phyloP scores from a whole-genome alignment of 2,797 vertebrate species.

The Gallinago stenura region DNA sequence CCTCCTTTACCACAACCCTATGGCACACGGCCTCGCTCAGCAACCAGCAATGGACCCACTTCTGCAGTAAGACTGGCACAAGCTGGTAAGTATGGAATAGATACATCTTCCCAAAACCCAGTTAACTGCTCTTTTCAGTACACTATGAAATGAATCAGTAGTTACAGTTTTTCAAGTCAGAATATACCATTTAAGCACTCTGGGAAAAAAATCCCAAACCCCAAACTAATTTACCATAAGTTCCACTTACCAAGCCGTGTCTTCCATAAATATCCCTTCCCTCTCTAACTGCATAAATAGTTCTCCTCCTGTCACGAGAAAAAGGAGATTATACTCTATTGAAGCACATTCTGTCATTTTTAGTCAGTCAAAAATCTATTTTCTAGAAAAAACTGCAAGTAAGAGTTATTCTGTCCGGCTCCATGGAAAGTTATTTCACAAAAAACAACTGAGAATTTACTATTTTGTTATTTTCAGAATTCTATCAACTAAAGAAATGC shows the following conservation, averaged over 20 bases:
- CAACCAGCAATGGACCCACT: not conserved
- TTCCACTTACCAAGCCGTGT: slow-evolving; percentile 94
- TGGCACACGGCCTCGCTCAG: not conserved
- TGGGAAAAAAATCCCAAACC: not conserved
- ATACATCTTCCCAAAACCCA: not conserved
- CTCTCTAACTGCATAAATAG: slow-evolving; percentile 99
- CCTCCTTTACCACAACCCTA: not conserved
- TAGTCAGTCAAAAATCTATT: slow-evolving; percentile 3
- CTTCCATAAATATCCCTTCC: slow-evolving; percentile 99
- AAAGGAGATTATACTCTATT: slow-evolving; percentile 19
- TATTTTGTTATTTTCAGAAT: not conserved
- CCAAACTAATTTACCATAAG: slow-evolving; percentile 45
- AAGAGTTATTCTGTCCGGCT: slow-evolving; percentile 5
- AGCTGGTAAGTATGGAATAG: not conserved
- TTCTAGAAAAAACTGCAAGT: slow-evolving; percentile 3
- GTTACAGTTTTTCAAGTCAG: not conserved
- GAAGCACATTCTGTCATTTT: slow-evolving; percentile 12
- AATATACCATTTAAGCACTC: not conserved
- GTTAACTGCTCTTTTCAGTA: not conserved
- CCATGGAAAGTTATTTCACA: not conserved
- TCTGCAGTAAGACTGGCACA: not conserved
- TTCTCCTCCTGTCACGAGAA: slow-evolving; percentile 89
- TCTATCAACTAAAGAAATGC: not conserved
- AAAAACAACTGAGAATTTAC: not conserved
- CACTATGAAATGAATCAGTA: not conserved